Base-by-base conservation (phyloP, 2,797 vertebrate genomes). In the Liparis tanakae region DNA sequence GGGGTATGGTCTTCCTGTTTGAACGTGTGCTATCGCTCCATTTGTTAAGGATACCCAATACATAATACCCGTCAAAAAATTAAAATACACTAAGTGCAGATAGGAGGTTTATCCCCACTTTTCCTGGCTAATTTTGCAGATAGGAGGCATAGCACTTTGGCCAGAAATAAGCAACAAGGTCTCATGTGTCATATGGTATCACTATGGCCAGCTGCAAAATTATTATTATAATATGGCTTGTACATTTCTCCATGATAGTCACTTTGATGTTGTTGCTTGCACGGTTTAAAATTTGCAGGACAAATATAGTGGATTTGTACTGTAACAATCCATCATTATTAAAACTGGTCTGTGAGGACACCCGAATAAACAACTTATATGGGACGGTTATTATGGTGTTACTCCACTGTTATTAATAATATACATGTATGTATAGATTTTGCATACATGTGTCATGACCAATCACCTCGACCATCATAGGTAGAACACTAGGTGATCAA, bases 341-440 rank as follows among this genome's bases (percentile, higher is more conserved):
- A 43, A 93, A 85, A 34, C 66, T 94, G 33, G 50, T 79, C 2
- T 96, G 94, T 72, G 90, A 84, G 1, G 91, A 92, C 75, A 92
- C 80, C n/a, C 78, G 3, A 0, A 34, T 87, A 0, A 94, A 90
- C 67, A 94, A 93, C 36, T 84, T 85, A 48, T 95, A 90, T 66
- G 94, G 94, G 2, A 17, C 95, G 10, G 18, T 75, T 12, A 34
- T 65, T 1, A 72, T 84, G 1, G 1, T 67, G n/a, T 5, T 67
- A 18, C 1, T 67, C 3, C 13, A 2, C 54, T 95, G 55, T 46
- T 67, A 10, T 63, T 93, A 39, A 86, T 94, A 17, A 70, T 90
- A 6, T 94, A 92, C 81, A 96, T 95, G 46, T 97, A 96, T 17
- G 8, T 91, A 25, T 93, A 95, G 75, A 96, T 96, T 39, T 59